phyloP scores from a whole-genome alignment of 2,888 invertebrate species.

The Hyposoter dolosus region DNA sequence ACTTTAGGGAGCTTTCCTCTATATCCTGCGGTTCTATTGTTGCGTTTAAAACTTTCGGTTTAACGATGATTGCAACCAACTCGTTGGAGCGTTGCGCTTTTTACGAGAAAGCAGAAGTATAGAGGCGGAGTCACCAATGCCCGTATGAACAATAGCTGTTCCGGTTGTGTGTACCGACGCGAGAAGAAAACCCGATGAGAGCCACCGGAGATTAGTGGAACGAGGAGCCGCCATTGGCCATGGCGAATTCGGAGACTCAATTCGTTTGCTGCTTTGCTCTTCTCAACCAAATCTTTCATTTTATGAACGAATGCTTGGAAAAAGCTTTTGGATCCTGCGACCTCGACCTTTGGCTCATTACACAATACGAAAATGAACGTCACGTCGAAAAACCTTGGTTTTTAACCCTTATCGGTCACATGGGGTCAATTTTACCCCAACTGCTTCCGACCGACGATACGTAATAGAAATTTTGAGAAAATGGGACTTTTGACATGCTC shows the following conservation, averaged over 20 bases:
- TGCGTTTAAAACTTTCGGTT: conserved; percentile 36
- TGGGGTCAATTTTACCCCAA: no score
- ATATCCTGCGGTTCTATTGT: neutral
- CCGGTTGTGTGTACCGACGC: conserved; percentile 2
- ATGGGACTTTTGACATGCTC: no score
- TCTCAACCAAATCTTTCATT: neutral
- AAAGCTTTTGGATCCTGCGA: neutral
- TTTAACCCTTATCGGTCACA: neutral
- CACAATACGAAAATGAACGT: neutral
- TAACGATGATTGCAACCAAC: conserved; percentile 60
- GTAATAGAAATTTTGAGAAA: no score
- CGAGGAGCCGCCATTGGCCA: neutral
- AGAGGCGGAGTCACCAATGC: neutral
- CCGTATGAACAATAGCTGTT: conserved; percentile 23
- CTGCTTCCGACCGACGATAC: no score
- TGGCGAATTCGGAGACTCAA: neutral
- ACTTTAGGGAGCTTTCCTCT: conserved; percentile 7
- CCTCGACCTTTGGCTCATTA: neutral
- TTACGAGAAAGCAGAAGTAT: conserved; percentile 26
- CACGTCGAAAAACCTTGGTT: neutral
- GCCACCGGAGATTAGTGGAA: conserved; percentile 37
- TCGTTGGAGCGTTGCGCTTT: conserved; percentile 49
- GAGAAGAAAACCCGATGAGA: conserved; percentile 32
- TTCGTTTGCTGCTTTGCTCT: neutral
- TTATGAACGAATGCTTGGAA: neutral